phyloP scores from a whole-genome alignment of 2,888 invertebrate species.

The Belgica antarctica region DNA sequence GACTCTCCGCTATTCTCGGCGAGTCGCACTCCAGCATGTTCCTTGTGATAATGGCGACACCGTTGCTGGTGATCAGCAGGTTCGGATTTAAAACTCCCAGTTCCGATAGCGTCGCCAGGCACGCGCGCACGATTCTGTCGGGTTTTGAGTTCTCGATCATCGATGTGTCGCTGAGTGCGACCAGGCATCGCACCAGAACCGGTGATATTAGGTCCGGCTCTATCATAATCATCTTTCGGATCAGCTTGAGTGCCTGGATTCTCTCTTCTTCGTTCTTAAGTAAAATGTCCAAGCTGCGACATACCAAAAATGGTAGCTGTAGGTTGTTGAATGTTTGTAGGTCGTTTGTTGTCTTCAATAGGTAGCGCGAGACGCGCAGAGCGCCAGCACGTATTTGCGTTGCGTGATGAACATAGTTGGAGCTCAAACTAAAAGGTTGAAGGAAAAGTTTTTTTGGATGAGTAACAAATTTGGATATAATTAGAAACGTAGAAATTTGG shows the following conservation, averaged over 20 bases:
- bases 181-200: constrained; percentile 73
- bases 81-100: constrained; percentile 81
- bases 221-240: constrained; percentile 63
- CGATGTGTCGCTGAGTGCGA: constrained; percentile 78
- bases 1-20: constrained; percentile 84
- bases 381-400: constrained; percentile 88
- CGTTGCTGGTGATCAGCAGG: constrained; percentile 75
- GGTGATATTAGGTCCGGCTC: constrained; percentile 69
- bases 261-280: constrained; percentile 90
- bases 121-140: constrained; percentile 79
- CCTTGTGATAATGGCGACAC: constrained; percentile 76
- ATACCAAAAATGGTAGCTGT: constrained; percentile 78
- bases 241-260: constrained; percentile 82
- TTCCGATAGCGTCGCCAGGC: constrained; percentile 85
- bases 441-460: neutral
- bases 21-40: constrained; percentile 83
- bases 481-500: constrained; percentile 34
- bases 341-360: constrained; percentile 74
- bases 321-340: constrained; percentile 75
- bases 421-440: constrained; percentile 72
- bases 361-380: constrained; percentile 80
- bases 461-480: constrained; percentile 20
- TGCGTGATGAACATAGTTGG: constrained; percentile 79
- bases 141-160: constrained; percentile 62
- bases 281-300: constrained; percentile 83